Conservation (phyloP, 2,888 invertebrate species). For the Spicauda simplicius region DNA sequence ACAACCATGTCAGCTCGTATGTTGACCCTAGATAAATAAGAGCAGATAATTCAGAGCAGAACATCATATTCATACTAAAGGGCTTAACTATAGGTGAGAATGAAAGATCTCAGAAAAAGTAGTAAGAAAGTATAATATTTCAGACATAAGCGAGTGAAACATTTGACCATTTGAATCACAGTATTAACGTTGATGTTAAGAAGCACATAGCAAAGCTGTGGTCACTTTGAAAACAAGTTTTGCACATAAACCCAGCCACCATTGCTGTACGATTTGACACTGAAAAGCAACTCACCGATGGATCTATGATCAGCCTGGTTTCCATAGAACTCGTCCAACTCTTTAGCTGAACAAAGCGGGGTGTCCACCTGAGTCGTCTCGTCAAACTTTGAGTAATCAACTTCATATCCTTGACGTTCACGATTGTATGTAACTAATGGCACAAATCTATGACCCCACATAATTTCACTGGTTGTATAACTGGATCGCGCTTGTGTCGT, state of each 20-base stretch:
- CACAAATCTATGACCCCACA: constrained; percentile 92
- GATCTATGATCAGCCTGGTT: constrained; percentile 83
- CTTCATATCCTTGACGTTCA: constrained; percentile 89
- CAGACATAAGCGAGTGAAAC: constrained; percentile 21
- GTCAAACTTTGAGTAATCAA: constrained; percentile 93
- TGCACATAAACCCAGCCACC: constrained; percentile 54
- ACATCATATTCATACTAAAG: constrained; percentile 38
- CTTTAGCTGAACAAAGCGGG: constrained; percentile 89
- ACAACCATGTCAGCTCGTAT: constrained; percentile 56
- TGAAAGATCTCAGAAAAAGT: constrained; percentile 29
- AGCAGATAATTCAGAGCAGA: constrained; percentile 52
- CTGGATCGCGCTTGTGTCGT: constrained; percentile 90
- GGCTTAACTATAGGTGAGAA: constrained; percentile 30
- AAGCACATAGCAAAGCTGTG: constrained; percentile 27
- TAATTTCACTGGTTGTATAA: constrained; percentile 90
- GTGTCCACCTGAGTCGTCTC: constrained; percentile 91
- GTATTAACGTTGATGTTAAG: not conserved
- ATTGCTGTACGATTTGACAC: constrained; percentile 46
- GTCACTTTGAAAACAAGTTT: constrained; percentile 36
- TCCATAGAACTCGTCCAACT: constrained; percentile 87
- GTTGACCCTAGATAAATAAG: constrained; percentile 70
- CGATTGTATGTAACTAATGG: constrained; percentile 90
- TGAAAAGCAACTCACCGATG: constrained; percentile 75
- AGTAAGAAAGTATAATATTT: constrained; percentile 31
- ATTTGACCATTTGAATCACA: constrained; percentile 4